Base-by-base conservation (phyloP, 2,888 invertebrate genomes). In the Chromoteleia sp. region DNA sequence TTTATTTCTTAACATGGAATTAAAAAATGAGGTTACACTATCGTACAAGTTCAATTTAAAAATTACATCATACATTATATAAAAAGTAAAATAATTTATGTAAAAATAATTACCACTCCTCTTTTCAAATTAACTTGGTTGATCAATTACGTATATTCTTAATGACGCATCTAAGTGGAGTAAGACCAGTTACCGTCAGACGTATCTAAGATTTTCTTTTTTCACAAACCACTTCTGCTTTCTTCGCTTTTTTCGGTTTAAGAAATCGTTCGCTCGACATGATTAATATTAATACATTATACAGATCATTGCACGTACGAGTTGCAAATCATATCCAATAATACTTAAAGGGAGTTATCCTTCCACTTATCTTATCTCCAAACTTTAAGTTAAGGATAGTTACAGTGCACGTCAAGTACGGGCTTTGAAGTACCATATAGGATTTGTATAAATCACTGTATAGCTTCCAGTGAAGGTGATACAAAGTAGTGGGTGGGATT, bases 401-500 rank as follows among this genome's bases (percentile, higher is more conserved):
- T 70, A 75, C 21, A 59, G 70, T 52, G 43, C 33, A 58, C 36
- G 67, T 74, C 68, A 80, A 70, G 68, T 54, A 70, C 39, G 39
- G 39, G 58, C 59, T 79, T 48, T 39, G 19, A 43, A 56, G 50
- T 29, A 61, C 73, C 65, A 70, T 70, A 75, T 80, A 70, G 63
- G 58, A 68, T 80, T 77, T 71, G 71, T 77, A 70, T 77, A 77
- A 77, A 77, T 77, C 70, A 71, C 52, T 14, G 8, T 58, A 71
- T 71, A 52, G 78, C 78, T 71, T 65, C 71, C 71, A 77, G 70
- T 77, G 78, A 78, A 71, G 78, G 65, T 63, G 63, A 78, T 78
- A 78, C 78, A 58, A 71, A 71, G 71, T 71, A 59, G 78, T 78
- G 78, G 78, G 78, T 78, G 78, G 78, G 41, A 78, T 71, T 54